Evolutionary conservation across 35 echinoderm and acorn worm species (phyloP), one percentile per base, ranked within the genome.

Genomic region (Diadema setosum): DNA sequence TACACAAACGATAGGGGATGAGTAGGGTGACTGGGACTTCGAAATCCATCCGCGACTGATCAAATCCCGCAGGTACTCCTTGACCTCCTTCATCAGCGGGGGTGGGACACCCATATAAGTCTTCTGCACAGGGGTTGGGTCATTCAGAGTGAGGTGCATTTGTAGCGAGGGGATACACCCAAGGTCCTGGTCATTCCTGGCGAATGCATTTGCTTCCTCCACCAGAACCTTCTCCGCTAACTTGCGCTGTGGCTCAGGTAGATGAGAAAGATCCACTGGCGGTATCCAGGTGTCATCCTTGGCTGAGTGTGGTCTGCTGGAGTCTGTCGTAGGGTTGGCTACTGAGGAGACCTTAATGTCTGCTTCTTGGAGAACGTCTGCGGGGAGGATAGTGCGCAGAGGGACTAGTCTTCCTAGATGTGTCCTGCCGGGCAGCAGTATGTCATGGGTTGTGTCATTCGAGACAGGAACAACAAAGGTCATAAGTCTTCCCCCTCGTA

Each of bases 1-100:
- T n/a, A 93, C 91, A 46, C 92, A 94, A 3, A 90, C 92, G 0
- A 89, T 82, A 42, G 81, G 92, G 24, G 92, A 94, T 11, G 85
- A 70, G 39, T 93, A 93, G n/a, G 88, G 23, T 6, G 85, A 93
- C 46, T 83, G 31, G 39, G 91, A 93, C 27, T 89, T 93, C 46
- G 32, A 34, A 5, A 89, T 84, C 91, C 91, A 93, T 6, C 86
- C 86, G 17, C 81, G 35, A 16, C 61, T 69, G 30, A 93, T 93
- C 8, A 93, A 52, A 75, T 93, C 86, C 50, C n/a, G 26, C 9
- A 93, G 48, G 34, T 93, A 89, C 9, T 83, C 56, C 21, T 81
- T 89, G 21, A 93, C 91, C 49, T 93, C 86, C 39, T 83, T 35
- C 25, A 80, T 81, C 9, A 93, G 81, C 23, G 92, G 92, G 61